These are phyloP conservation scores for Aptenodytes patagonicus DNA, from an alignment of 2,113 vertebrate genomes.

Conservation along the genomic window DNA sequence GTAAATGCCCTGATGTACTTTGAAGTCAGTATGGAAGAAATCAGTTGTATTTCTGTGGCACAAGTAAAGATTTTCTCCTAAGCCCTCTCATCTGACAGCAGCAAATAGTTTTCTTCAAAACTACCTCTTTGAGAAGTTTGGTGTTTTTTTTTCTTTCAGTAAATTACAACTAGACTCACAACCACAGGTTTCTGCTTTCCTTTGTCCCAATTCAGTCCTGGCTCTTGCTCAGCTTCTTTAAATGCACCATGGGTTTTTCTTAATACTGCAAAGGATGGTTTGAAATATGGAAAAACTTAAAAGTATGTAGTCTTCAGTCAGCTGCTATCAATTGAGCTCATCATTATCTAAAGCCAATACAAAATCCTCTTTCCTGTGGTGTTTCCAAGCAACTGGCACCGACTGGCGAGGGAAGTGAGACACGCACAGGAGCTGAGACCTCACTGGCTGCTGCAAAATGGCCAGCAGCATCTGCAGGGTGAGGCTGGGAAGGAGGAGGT, in stretches of 20 bases:
- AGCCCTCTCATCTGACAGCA: not conserved
- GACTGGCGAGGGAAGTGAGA: not conserved
- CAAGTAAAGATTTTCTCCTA: not conserved
- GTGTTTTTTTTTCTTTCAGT: not conserved
- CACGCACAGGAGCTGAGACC: not conserved
- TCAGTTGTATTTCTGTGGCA: not conserved
- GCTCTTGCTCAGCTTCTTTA: not conserved
- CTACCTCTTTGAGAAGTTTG: not conserved
- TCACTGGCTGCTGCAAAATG: not conserved
- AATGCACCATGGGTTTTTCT: not conserved
- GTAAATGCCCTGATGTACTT: not conserved
- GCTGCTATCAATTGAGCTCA: not conserved
- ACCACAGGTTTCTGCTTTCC: not conserved
- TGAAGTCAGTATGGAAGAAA: not conserved
- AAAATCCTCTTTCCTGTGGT: not conserved
- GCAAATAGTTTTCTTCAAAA: not conserved
- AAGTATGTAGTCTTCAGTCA: not conserved
- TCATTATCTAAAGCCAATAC: not conserved
- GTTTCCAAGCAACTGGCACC: constrained; percentile 63
- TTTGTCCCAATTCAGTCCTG: not conserved
- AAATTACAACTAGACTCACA: not conserved
- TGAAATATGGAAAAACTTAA: not conserved
- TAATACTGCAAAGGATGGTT: not conserved
- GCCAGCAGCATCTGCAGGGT: accelerated
- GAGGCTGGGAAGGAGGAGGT: not conserved